Base-by-base conservation (phyloP, 2,113 vertebrate genomes). In the Desmodus rotundus region DNA sequence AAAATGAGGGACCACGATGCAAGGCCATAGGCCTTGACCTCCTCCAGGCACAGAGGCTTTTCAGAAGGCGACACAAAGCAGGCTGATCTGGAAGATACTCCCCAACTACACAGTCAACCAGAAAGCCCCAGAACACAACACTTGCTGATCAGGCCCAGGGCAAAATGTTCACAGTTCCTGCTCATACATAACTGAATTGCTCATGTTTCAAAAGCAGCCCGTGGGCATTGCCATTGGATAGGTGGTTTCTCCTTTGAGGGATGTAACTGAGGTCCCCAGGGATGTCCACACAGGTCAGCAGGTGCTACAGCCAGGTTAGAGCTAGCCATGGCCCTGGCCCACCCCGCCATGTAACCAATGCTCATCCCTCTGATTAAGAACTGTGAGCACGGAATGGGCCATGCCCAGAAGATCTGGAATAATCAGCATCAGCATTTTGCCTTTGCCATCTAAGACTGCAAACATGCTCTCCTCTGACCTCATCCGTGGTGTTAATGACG, bases 401-500 rank as follows among this genome's bases (percentile, higher is more conserved):
- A 7, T 89, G 96, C 90, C 87, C 90, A 28, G 87, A 96, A 94
- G 93, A 84, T 58, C 26, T 76, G 20, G 73, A 95, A 96, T 91
- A 65, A 88, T 89, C 78, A 86, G 94, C 85, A 67, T 95, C 95
- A 91, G 96, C 82, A 12, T n/a, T 97, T 93, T 86, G 88, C 93
- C 89, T 72, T 68, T 43, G 93, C 94, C 87, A 43, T 90, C 96
- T 88, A 94, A 97, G 94, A 68, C 96, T 93, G 88, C 96, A 87
- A 78, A 93, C 88, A 12, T 2, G 31, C 76, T 83, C 91, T 74
- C 86, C 1, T 96, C 93, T 97, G 97, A 97, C 96, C 97, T 96
- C 92, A 89, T 92, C 83, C 6, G 1, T 4, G 7, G 82, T 91
- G 96, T 65, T 97, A 97, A 97, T 97, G 96, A 97, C 0, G 50